Percentiles rank a stretch among this genome's conserved stretches.
These are phyloP conservation scores for Lepidurus apus DNA, from an alignment of 1,140 invertebrate species.

Conservation along the genomic window DNA sequence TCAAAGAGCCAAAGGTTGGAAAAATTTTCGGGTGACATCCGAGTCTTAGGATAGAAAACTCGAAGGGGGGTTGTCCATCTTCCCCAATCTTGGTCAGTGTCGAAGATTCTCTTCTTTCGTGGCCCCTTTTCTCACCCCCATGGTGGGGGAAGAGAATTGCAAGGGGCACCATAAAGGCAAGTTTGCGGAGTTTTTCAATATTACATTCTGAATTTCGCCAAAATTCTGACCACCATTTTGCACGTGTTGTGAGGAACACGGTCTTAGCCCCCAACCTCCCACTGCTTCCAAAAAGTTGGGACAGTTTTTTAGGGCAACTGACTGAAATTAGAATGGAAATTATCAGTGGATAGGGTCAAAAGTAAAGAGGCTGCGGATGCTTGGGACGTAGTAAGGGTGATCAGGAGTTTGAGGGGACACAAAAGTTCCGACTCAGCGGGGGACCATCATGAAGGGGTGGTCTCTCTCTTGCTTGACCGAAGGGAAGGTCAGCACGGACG, in stretches of 20 bases:
- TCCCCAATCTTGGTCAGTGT: neutral
- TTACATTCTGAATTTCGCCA: neutral
- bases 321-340: conserved; percentile 16
- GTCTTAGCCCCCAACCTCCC: neutral
- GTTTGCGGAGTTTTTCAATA: neutral
- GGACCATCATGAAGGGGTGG: neutral
- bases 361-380: neutral
- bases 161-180: neutral
- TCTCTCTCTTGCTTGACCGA: neutral
- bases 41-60: neutral
- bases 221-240: neutral
- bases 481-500: neutral
- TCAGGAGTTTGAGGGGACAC: conserved; percentile 10
- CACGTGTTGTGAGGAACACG: neutral
- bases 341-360: neutral
- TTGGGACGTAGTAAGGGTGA: neutral
- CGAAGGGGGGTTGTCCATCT: conserved; percentile 8
- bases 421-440: neutral
- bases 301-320: neutral
- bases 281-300: neutral
- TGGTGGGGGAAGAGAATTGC: conserved; percentile 13
- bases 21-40: conserved; percentile 13
- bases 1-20: neutral
- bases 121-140: conserved; percentile 16
- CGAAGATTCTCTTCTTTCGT: neutral